phyloP scores from a whole-genome alignment of 2,888 invertebrate species.

The Drosophila leonis region DNA sequence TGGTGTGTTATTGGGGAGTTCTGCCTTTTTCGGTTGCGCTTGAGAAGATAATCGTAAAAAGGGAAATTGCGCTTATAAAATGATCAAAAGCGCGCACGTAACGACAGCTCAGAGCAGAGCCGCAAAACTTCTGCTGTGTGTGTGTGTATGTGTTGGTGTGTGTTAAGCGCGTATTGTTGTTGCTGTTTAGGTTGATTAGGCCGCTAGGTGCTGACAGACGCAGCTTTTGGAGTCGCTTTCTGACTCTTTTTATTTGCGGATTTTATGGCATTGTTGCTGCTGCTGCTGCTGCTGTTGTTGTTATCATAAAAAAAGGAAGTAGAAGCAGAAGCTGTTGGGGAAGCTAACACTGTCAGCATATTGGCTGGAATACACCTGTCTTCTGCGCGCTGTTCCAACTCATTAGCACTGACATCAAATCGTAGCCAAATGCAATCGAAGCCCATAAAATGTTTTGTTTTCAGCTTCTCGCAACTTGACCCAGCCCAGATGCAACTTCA shows the following conservation, averaged over 20 bases:
- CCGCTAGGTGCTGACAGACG: constrained; percentile 57
- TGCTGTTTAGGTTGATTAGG: constrained; percentile 56
- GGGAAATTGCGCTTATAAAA: constrained; percentile 72
- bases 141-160: background rate
- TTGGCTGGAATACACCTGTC: constrained; percentile 34
- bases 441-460: constrained; percentile 18
- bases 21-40: constrained; percentile 57
- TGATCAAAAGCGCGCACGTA: constrained; percentile 63
- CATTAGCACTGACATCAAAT: constrained; percentile 45
- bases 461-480: background rate
- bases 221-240: constrained; percentile 51
- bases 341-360: background rate
- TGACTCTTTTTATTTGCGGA: constrained; percentile 2
- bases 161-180: constrained; percentile 6
- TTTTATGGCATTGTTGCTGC: constrained; percentile 31
- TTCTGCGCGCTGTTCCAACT: constrained; percentile 16
- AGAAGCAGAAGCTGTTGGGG: background rate
- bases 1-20: background rate
- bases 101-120: constrained; percentile 38
- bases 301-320: constrained; percentile 26
- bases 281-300: constrained; percentile 14
- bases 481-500: background rate
- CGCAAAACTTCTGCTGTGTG: constrained; percentile 7
- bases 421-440: constrained; percentile 9
- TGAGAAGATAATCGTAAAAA: constrained; percentile 74